A percentile compares a stretch with the other conserved stretches of the same genome.
Evolutionary conservation across 1,140 invertebrate genomes (phyloP).

Genomic region (Propsilocerus akamusi): DNA sequence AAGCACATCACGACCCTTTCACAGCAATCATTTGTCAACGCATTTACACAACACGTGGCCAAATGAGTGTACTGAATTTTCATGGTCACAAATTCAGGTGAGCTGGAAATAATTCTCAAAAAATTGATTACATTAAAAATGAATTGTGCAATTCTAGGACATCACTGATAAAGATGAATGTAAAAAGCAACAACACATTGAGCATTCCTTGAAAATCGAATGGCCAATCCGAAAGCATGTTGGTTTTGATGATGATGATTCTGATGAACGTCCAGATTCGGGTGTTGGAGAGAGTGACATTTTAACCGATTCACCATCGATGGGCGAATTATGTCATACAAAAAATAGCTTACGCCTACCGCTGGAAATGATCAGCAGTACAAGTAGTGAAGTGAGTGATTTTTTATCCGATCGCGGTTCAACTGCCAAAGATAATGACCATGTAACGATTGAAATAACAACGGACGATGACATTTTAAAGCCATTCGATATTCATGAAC

Average conservation of each 20-base stretch:
- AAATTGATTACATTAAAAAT: not conserved
- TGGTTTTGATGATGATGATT: not conserved
- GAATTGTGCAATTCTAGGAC: not conserved
- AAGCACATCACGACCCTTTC: constrained; percentile 6
- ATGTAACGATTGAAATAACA: not conserved
- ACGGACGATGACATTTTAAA: not conserved
- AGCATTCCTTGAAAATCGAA: not conserved
- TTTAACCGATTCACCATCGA: not conserved
- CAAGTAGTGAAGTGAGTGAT: not conserved
- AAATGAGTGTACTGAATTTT: constrained; percentile 6
- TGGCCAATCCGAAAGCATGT: not conserved
- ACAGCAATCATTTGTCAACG: constrained; percentile 4
- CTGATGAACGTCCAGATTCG: not conserved
- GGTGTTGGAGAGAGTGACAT: not conserved
- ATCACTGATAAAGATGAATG: not conserved
- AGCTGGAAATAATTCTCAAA: not conserved
- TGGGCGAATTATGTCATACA: not conserved
- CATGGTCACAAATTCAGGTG: constrained; percentile 7
- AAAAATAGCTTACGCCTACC: not conserved
- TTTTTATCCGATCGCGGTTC: not conserved
- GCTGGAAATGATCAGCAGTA: not conserved
- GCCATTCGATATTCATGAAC: not conserved
- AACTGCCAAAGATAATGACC: not conserved
- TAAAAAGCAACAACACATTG: not conserved
- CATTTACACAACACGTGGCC: constrained; percentile 7